A percentile compares a stretch with the other conserved stretches of the same genome.
phyloP scores from a whole-genome alignment of 2,888 invertebrate species.

The Prenolepis imparis region DNA sequence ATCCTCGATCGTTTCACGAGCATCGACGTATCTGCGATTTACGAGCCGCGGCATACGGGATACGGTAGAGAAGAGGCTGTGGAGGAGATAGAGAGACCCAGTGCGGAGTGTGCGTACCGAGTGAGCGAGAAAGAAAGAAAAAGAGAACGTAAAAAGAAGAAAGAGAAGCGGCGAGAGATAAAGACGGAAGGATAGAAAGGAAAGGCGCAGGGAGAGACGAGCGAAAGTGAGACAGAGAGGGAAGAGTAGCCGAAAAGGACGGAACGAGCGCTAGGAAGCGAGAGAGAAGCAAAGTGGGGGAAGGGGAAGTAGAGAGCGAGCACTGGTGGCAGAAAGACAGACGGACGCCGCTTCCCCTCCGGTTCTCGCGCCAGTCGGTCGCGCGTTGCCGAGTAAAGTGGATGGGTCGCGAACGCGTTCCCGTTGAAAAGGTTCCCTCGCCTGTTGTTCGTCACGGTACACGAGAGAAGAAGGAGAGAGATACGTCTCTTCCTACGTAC shows the following conservation, averaged over 20 bases:
- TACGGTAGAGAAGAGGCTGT: background rate
- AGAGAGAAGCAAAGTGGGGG: slow-evolving; percentile 7
- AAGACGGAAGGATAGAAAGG: slow-evolving; percentile 10
- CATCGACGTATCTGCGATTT: slow-evolving; percentile 51
- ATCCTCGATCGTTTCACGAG: slow-evolving; percentile 29
- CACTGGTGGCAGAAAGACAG: slow-evolving; percentile 74
- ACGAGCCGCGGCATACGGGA: background rate
- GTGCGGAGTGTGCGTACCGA: background rate
- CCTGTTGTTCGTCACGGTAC: slow-evolving; percentile 41
- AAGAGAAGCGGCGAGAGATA: slow-evolving; percentile 15
- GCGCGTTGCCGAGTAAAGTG: slow-evolving; percentile 84
- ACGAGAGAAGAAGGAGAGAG: slow-evolving; percentile 21
- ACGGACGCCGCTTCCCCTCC: slow-evolving; percentile 73
- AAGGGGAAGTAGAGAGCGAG: slow-evolving; percentile 53
- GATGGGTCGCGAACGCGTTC: slow-evolving; percentile 82
- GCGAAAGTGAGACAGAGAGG: slow-evolving; percentile 17
- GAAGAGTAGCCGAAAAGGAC: no score
- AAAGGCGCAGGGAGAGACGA: background rate
- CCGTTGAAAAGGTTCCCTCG: slow-evolving; percentile 67
- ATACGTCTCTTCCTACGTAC: slow-evolving; percentile 25
- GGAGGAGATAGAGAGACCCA: background rate
- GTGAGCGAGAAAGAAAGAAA: no score
- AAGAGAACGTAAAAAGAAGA: slow-evolving; percentile 45
- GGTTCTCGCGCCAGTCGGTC: slow-evolving; percentile 81
- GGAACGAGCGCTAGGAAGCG: no score